A percentile compares a stretch with the other conserved stretches of the same genome.
These are phyloP conservation scores for Norana najaformis DNA, from an alignment of 2,888 invertebrate species.

Conservation along the genomic window DNA sequence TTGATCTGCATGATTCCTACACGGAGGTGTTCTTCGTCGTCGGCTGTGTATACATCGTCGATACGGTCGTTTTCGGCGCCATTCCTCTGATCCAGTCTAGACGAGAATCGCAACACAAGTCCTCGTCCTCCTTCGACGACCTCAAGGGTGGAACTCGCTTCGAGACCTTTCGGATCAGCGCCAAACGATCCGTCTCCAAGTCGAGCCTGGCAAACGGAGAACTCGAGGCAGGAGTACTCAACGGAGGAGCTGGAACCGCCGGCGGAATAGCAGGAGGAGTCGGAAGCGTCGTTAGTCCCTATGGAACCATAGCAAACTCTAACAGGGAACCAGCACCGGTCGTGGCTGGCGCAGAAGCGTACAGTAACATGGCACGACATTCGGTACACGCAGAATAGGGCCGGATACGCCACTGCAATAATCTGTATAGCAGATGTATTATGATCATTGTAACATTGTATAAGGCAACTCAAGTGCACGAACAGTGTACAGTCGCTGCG, in stretches of 20 bases:
- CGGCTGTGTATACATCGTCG: constrained; percentile 46
- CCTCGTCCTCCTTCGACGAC: constrained; percentile 29
- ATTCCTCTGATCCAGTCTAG: constrained; percentile 43
- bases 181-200: constrained; percentile 21
- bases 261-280: constrained; percentile 29
- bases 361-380: neutral
- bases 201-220: constrained; percentile 20
- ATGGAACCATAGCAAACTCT: constrained; percentile 20
- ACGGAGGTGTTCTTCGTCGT: constrained; percentile 50
- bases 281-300: neutral
- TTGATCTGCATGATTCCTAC: constrained; percentile 47
- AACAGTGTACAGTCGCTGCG: neutral
- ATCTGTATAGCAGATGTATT: neutral
- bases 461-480: neutral
- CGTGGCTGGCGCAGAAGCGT: neutral
- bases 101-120: constrained; percentile 25
- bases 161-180: constrained; percentile 21
- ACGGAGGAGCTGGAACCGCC: constrained; percentile 5
- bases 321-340: constrained; percentile 19
- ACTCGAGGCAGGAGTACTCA: neutral
- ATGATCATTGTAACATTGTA: neutral
- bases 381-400: neutral
- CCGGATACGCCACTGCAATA: neutral
- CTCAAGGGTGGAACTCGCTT: constrained; percentile 33
- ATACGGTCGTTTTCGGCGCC: constrained; percentile 45